Base-by-base conservation (phyloP, 2,113 vertebrate genomes). In the Rhinolophus sinicus region DNA sequence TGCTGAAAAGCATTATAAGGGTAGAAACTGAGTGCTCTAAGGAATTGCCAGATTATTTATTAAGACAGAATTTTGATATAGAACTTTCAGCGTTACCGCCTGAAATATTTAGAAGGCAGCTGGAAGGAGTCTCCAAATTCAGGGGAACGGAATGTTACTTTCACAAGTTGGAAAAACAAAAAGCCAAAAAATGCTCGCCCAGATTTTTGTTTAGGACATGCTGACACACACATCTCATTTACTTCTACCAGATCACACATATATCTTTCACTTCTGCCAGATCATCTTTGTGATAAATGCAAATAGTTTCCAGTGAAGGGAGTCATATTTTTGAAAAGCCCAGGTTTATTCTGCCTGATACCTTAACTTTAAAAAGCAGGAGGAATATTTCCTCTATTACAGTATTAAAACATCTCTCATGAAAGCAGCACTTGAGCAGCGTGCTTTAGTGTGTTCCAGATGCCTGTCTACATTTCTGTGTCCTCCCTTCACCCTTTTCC, bases 101-200 rank as follows among this genome's bases (percentile, higher is more conserved):
- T 90, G 28, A 54, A 93, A 64, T 67, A 22, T 81, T 92, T 26
- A 95, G 9, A 30, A 95, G 80, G 30, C 70, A 93, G 56, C 58
- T 87, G 75, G 80, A 67, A 60, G 85, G 84, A 54, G 38, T 62
- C 47, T 38, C 50, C 22, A 12, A 54, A 88, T 93, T 83, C 19
- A 80, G 40, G 90, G 95, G 94, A 95, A 96, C 95, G 72, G 84
- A 97, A 93, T 72, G 65, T 76, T 80, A 72, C 60, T 83, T 95
- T 93, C 70, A 85, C 30, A 64, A 83, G 83, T 3, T 21, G 18
- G 19, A 58, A 24, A 54, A 13, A 19, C 52, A 24, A 54, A 18
- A 26, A 26, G 3, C 33, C 30, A 62, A 10, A 70, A 78, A 65
- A 30, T 22, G 47, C 86, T 91, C 90, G 96, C 78, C 47, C 47